phyloP scores from a whole-genome alignment of 2,113 vertebrate species.

The Natator depressus region DNA sequence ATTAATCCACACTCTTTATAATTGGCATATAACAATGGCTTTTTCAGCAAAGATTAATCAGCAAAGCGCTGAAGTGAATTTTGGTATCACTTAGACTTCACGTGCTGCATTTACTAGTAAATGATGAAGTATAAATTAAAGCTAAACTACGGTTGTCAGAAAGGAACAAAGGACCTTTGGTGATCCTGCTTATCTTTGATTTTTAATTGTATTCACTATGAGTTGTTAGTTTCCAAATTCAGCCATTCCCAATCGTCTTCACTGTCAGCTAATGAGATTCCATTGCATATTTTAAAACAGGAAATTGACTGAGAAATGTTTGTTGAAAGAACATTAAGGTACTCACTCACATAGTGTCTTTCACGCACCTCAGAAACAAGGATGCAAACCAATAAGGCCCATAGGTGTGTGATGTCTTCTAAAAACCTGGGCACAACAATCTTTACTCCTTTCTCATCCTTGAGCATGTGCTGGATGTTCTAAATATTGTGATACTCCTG shows the following conservation, averaged over 20 bases:
- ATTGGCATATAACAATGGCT: background rate
- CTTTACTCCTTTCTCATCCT: background rate
- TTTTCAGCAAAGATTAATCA: background rate
- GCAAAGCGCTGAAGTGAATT: background rate
- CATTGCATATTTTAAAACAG: background rate
- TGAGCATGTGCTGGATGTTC: rapidly evolving
- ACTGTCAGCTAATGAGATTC: background rate
- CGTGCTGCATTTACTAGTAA: background rate
- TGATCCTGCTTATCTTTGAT: background rate
- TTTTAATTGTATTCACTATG: background rate
- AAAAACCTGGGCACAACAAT: background rate
- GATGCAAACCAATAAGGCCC: background rate
- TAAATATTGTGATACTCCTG: background rate
- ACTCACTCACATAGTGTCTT: background rate
- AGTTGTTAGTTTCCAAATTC: background rate
- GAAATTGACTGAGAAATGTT: background rate
- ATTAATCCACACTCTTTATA: background rate
- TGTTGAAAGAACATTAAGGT: background rate
- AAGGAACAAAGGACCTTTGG: background rate
- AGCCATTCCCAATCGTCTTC: background rate
- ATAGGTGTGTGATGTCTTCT: rapidly evolving
- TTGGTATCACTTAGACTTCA: background rate
- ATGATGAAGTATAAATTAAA: background rate
- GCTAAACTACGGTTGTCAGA: background rate
- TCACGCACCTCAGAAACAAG: background rate